Base-by-base conservation (phyloP, 92 coral and sea anemone species). In the Siderastrea radians region DNA sequence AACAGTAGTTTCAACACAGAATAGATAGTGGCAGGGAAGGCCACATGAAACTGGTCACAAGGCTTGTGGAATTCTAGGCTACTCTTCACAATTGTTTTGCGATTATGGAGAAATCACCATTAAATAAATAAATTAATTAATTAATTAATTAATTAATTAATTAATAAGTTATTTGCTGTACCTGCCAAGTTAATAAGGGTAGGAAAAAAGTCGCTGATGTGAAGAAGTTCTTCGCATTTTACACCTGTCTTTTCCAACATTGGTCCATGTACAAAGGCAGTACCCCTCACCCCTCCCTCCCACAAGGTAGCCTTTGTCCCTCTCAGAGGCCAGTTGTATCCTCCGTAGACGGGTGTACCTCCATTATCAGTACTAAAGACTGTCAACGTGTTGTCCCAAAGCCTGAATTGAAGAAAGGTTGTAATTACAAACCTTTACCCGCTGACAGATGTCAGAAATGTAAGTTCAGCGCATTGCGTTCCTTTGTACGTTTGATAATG, bases 331-430 rank as follows among this genome's bases (percentile, higher is more conserved):
- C 93, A 93, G 85, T 93, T 91, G 13, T 93, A 89, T 50, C 95
- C 95, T 44, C 95, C 95, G 3, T 3, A 75, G 4, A 5, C 75
- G 8, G 92, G 95, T 2, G 84, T 77, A 10, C 96, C 96, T 7
- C 96, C 96, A 79, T 93, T 93, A 71, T 93, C 96, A 64, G 93
- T 90, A 62, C 93, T 90, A 86, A 93, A 90, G 26, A 93, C 77
- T 58, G 85, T 76, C 9, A 90, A 64, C 5, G 96, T 93, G 88
- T 87, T 87, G 15, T 90, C 86, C 96, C 96, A 93, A 2, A 93
- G 85, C 44, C 96, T 93, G 86, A 61, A 92, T 26, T 26, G 38
- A 26, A 26, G 38, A 26, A 26, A 26, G 38, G 0, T 26, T 26
- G 38, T 26, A 26, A 26, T 26, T 26, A 26, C 38, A 26, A 26